These are phyloP conservation scores for Nanorana parkeri DNA, from an alignment of 2,113 vertebrate genomes.

Conservation along the genomic window DNA sequence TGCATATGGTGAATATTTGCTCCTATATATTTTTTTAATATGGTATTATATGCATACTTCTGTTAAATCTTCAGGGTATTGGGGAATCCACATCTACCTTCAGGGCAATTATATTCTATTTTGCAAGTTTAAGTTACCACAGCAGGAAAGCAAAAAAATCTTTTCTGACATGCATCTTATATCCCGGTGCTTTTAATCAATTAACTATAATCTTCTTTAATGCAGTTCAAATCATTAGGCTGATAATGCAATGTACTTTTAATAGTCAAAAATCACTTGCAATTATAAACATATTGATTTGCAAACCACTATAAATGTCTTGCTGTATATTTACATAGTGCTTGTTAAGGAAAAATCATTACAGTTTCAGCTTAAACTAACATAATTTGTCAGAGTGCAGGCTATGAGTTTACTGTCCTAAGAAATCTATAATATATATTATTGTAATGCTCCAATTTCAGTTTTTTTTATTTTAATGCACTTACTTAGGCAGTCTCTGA, in stretches of 20 bases:
- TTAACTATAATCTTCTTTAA: slow-evolving; percentile 9
- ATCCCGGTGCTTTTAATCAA: neutral
- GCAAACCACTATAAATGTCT: slow-evolving; percentile 47
- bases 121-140: neutral
- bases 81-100: neutral
- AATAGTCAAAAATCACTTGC: slow-evolving; percentile 53
- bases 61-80: neutral
- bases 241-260: slow-evolving; percentile 43
- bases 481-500: too few relatives aligned
- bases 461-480: neutral
- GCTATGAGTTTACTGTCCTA: slow-evolving; percentile 36
- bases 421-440: slow-evolving; percentile 5
- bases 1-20: slow-evolving; percentile 25
- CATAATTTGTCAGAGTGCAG: slow-evolving; percentile 19
- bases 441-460: neutral
- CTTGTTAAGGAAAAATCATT: slow-evolving; percentile 56
- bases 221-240: slow-evolving; percentile 27
- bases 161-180: neutral
- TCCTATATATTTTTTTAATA: slow-evolving; percentile 3
- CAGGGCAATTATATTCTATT: neutral
- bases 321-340: slow-evolving; percentile 51
- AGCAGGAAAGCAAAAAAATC: neutral
- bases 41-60: slow-evolving; percentile 58
- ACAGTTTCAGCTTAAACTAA: slow-evolving; percentile 46
- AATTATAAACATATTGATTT: slow-evolving; percentile 57